Conservation (phyloP, 2,113 vertebrate species). For the Megaptera novaeangliae region DNA sequence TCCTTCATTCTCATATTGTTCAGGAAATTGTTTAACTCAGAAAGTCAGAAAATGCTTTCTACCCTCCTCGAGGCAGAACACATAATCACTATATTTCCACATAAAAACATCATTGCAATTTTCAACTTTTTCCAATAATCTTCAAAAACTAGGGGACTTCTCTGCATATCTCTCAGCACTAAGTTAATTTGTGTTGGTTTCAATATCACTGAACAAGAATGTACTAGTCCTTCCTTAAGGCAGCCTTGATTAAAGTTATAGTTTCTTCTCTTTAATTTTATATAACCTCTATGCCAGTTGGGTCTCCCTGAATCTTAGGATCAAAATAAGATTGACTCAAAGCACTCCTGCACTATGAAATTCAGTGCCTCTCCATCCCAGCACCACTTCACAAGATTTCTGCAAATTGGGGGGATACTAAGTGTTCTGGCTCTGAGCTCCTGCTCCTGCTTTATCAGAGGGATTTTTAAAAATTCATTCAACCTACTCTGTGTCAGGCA, state of each 20-base stretch:
- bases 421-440: not conserved
- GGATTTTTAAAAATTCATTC: not conserved
- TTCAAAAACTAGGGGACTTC: not conserved
- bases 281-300: not conserved
- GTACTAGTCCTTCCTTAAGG: not conserved
- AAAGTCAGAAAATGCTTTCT: not conserved
- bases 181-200: constrained; percentile 31
- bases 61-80: not conserved
- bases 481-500: not conserved
- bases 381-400: not conserved
- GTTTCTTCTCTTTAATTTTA: not conserved
- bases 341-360: not conserved
- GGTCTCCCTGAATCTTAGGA: not conserved
- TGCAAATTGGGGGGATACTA: not conserved
- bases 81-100: not conserved
- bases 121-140: constrained; percentile 15
- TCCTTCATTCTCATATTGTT: not conserved
- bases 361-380: not conserved
- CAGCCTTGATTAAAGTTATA: constrained; percentile 19
- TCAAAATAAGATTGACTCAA: not conserved
- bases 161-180: not conserved
- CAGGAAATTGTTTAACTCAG: constrained; percentile 22
- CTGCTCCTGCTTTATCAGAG: not conserved
- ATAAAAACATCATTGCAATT: not conserved
- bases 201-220: not conserved